Conservation (phyloP, 2,797 vertebrate genomes). For the Etheostoma perlongum region DNA sequence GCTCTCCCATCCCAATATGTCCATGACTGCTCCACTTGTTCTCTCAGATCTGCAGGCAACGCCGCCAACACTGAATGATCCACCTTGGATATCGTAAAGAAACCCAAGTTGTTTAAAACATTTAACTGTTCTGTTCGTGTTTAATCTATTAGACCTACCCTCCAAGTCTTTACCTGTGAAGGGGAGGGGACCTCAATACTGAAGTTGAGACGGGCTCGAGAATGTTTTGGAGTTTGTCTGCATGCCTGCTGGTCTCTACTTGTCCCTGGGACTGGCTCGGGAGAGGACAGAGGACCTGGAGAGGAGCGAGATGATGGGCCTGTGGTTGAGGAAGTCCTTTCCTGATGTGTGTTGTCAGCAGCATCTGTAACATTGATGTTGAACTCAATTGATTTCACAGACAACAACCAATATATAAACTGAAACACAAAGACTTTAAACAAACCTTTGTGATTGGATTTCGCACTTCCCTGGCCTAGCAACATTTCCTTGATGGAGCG, state of each 20-base stretch:
- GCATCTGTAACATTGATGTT: conserved; percentile 32
- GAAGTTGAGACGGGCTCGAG: conserved; percentile 88
- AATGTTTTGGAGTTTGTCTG: conserved; percentile 83
- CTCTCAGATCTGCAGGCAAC: conserved; percentile 91
- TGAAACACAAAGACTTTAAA: neutral
- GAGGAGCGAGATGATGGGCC: conserved; percentile 30
- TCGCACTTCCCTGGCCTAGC: conserved; percentile 70
- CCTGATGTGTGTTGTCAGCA: conserved; percentile 45
- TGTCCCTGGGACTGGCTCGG: conserved; percentile 83
- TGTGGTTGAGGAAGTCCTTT: conserved; percentile 39
- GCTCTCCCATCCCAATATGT: conserved; percentile 76
- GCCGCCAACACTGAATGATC: conserved; percentile 95
- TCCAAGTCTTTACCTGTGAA: conserved; percentile 89
- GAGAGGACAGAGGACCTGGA: conserved; percentile 63
- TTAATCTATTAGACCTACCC: neutral
- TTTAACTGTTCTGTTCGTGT: neutral
- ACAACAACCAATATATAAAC: neutral
- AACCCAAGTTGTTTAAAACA: neutral
- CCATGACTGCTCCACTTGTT: conserved; percentile 92
- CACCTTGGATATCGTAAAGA: conserved; percentile 80
- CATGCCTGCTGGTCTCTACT: conserved; percentile 81
- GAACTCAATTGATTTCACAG: neutral
- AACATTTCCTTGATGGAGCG: conserved; percentile 92
- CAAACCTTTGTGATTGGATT: conserved; percentile 58
- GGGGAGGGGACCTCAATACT: conserved; percentile 96